Percentiles rank a stretch among this genome's conserved stretches.
These are phyloP conservation scores for Xylocopa sonorina DNA, from an alignment of 1,140 invertebrate genomes.

Conservation along the genomic window DNA sequence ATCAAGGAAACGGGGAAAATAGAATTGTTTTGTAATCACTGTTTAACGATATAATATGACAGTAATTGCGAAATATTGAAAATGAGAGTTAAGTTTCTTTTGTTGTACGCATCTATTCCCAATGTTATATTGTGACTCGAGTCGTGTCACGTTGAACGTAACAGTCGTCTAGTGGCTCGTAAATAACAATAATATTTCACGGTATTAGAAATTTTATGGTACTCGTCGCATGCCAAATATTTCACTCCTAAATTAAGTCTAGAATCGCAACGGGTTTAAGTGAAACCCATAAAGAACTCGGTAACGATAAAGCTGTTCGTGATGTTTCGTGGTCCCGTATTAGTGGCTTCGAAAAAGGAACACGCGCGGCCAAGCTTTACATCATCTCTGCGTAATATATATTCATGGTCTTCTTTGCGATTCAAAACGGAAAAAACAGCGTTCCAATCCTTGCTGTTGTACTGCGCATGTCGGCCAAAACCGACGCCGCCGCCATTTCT, in stretches of 20 bases:
- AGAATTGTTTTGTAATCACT: not conserved
- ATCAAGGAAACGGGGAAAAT: not conserved
- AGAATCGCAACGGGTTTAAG: not conserved
- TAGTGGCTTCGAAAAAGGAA: not conserved
- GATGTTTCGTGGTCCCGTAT: not conserved
- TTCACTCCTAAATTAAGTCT: not conserved
- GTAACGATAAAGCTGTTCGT: not conserved
- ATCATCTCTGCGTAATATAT: not conserved
- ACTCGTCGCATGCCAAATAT: conserved; percentile 9
- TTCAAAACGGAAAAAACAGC: not conserved
- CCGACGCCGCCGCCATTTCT: conserved; percentile 7
- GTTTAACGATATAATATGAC: not conserved
- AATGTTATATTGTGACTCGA: not conserved
- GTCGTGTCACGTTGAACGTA: not conserved
- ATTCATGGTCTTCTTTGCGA: not conserved
- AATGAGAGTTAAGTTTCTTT: not conserved
- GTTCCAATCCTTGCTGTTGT: not conserved
- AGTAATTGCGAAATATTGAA: not conserved
- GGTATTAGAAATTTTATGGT: not conserved
- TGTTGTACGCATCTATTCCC: no score
- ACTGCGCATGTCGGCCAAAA: not conserved
- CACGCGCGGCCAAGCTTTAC: not conserved
- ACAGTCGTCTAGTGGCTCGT: not conserved
- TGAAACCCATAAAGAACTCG: not conserved
- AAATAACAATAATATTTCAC: not conserved